Evolutionary conservation across 2,888 invertebrate species (phyloP).

Genomic region (Sminthurides aquaticus): DNA sequence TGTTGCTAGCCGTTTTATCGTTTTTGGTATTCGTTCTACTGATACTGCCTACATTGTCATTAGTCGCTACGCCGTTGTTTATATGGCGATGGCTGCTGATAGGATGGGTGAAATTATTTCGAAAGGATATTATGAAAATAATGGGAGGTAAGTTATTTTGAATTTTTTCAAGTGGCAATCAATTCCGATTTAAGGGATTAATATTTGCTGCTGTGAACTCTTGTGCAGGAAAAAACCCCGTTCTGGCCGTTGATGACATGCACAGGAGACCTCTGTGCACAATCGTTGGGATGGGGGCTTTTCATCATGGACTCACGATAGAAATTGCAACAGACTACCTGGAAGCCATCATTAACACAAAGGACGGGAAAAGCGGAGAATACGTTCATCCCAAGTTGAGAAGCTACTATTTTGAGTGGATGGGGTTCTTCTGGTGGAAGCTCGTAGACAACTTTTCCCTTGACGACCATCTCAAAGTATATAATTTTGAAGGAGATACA

Average conservation of each 20-base stretch:
- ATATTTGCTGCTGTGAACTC: no score
- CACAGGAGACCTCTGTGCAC: slow-evolving; percentile 36
- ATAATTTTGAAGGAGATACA: slow-evolving; percentile 12
- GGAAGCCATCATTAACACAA: slow-evolving; percentile 17
- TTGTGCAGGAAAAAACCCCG: slow-evolving; percentile 35
- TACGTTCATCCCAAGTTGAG: slow-evolving; percentile 17
- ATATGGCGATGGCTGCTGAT: slow-evolving; percentile 28
- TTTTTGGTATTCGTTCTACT: slow-evolving; percentile 32
- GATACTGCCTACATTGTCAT: slow-evolving; percentile 24
- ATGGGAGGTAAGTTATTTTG: slow-evolving; percentile 25
- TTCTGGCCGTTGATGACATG: slow-evolving; percentile 37
- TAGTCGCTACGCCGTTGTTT: slow-evolving; percentile 26
- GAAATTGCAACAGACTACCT: slow-evolving; percentile 19
- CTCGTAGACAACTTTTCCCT: slow-evolving; percentile 12
- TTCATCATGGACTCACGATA: slow-evolving; percentile 20
- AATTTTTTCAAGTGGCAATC: no score
- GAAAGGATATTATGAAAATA: slow-evolving; percentile 31
- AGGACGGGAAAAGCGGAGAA: slow-evolving; percentile 3
- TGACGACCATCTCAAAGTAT: slow-evolving; percentile 19
- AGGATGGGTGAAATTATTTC: slow-evolving; percentile 29
- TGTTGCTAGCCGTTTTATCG: slow-evolving; percentile 23
- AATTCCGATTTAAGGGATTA: no score
- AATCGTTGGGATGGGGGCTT: slow-evolving; percentile 40
- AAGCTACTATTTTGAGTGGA: slow-evolving; percentile 22
- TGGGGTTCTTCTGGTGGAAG: slow-evolving; percentile 27